Evolutionary conservation across 2,888 invertebrate species (phyloP), one percentile per base, ranked within the genome.

Genomic region (Aproaerema taeniolella): DNA sequence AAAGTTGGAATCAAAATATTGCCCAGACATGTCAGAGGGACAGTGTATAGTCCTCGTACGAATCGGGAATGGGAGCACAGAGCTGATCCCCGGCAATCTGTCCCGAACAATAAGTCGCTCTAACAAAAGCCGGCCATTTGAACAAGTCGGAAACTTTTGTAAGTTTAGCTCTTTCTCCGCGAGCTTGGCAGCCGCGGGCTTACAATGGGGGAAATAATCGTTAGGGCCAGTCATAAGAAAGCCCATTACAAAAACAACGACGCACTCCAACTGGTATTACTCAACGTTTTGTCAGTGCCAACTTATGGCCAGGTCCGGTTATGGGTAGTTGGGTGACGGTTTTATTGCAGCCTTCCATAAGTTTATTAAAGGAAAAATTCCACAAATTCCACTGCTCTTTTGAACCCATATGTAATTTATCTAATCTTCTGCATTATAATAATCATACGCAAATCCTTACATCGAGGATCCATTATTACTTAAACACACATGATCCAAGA

Each of bases 111-210:
- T 85, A 86, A 82, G 83, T 85, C 79, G 73, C 69, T 74, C 74
- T 70, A 79, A 86, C 85, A 86, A 86, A 85, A 82, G 85, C 85
- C 72, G 75, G 72, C 83, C 78, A 82, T 86, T 85, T 75, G 80
- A 85, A 85, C 83, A 77, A 85, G 81, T 81, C 77, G 79, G 76
- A 72, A 83, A 86, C 80, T 85, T 86, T 83, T 81, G 85, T 81
- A 80, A 83, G 82, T 80, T 82, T 73, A 78, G 82, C 79, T 82
- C 79, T 80, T 78, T 80, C 81, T 75, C 66, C 55, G 69, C 73
- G 72, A 70, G 73, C 61, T 83, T 59, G 67, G 67, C 67, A 62
- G 65, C 61, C 67, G 66, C 67, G 62, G 65, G 61, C 66, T 66
- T 75, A 81, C 85, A 85, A 82, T 82, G 68, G 78, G 62, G 61